Percentiles rank a stretch among this genome's conserved stretches.
Evolutionary conservation across 2,113 vertebrate species (phyloP).

Genomic region (Varanus salvator): DNA sequence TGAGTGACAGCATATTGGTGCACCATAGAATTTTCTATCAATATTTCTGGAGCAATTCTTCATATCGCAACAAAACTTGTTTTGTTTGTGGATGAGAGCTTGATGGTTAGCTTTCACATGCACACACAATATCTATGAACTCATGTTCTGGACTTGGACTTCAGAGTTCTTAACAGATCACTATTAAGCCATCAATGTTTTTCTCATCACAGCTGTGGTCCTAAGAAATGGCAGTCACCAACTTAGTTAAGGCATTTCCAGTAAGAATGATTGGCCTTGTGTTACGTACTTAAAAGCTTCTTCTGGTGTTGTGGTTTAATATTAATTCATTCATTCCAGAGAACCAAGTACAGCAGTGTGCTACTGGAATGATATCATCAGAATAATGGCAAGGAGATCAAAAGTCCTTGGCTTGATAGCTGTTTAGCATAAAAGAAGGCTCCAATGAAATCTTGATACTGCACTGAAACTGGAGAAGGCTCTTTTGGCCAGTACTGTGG

Average conservation of each 20-base stretch:
- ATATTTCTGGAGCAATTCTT: background rate
- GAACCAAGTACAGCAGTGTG: background rate
- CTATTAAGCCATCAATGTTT: background rate
- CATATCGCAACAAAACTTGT: background rate
- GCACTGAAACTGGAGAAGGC: too few species aligned
- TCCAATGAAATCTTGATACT: background rate
- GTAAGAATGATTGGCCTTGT: background rate
- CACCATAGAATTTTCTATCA: background rate
- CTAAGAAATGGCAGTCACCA: background rate
- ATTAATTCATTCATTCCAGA: background rate
- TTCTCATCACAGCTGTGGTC: background rate
- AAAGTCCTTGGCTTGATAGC: background rate
- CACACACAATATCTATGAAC: background rate
- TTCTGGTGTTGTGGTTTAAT: background rate
- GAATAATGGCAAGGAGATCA: background rate
- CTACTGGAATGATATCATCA: background rate
- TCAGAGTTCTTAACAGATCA: background rate
- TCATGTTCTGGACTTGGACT: background rate
- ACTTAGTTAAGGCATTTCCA: background rate
- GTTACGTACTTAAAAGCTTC: background rate
- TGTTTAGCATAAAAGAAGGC: background rate
- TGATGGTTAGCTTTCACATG: background rate
- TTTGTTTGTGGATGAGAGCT: background rate
- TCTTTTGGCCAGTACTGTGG: background rate
- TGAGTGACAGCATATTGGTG: conserved; percentile 7